Conservation (phyloP, 2,797 vertebrate species). For the Muraenolepis orangiensis region DNA sequence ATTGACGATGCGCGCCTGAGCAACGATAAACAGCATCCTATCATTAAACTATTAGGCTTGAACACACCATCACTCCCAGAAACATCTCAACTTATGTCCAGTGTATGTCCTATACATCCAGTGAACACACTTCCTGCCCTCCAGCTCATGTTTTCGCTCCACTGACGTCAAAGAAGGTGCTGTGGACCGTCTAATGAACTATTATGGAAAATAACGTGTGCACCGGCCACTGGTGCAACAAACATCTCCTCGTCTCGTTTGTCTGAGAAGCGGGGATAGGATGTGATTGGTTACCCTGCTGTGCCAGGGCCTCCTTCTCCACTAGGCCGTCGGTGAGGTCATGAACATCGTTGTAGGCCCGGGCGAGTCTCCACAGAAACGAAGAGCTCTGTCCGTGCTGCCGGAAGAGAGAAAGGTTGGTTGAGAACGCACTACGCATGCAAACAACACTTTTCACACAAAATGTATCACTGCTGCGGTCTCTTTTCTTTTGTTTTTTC, state of each 20-base stretch:
- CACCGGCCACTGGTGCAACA: no score
- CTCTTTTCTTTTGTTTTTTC: background rate
- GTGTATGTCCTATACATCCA: no score
- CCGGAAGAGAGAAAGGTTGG: background rate
- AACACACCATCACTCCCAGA: no score
- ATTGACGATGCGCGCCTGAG: no score
- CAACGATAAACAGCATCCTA: no score
- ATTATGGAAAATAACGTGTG: no score
- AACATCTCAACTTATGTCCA: no score
- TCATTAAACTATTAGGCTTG: no score
- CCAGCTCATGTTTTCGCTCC: no score
- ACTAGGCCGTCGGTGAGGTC: constrained; percentile 76
- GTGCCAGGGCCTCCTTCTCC: constrained; percentile 84
- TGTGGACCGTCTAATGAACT: no score
- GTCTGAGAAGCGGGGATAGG: background rate
- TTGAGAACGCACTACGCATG: background rate
- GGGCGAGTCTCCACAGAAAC: constrained; percentile 88
- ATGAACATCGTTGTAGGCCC: constrained; percentile 87
- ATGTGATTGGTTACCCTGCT: constrained; percentile 74
- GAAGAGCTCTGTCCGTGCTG: constrained; percentile 80
- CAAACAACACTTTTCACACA: background rate
- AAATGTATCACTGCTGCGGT: background rate
- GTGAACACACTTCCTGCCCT: no score
- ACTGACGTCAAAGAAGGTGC: no score
- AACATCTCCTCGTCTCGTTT: background rate